Conservation (phyloP, 64 coral and sea anemone species). For the Catalaphyllia jardinei region DNA sequence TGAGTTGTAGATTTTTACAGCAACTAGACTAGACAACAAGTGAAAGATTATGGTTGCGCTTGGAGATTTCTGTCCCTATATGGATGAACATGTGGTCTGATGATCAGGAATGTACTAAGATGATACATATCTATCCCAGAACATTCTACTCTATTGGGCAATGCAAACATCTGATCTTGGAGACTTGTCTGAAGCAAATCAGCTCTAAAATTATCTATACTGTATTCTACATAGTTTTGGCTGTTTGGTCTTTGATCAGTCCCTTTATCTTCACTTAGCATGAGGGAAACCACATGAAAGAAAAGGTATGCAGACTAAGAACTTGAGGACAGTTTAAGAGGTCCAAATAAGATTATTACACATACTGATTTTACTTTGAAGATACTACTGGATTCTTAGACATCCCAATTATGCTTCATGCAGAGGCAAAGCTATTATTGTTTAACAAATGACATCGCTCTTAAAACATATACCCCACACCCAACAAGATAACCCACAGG, state of each 20-base stretch:
- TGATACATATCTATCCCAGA: too few species aligned
- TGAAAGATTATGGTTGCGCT: too few species aligned
- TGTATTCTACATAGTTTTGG: too few species aligned
- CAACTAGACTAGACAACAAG: too few species aligned
- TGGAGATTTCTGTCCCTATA: too few species aligned
- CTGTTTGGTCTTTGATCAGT: not conserved
- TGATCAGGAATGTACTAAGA: too few species aligned
- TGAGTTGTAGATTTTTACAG: too few species aligned
- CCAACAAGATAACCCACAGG: not conserved
- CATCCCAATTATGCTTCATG: not conserved
- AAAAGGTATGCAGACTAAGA: not conserved
- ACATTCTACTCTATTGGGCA: too few species aligned
- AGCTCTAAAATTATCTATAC: too few species aligned
- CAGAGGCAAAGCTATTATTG: not conserved
- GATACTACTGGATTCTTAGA: not conserved
- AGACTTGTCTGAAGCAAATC: too few species aligned
- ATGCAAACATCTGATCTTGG: too few species aligned
- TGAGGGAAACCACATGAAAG: not conserved
- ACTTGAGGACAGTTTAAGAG: not conserved
- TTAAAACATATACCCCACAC: not conserved
- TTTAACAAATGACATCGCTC: not conserved
- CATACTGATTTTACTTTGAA: not conserved
- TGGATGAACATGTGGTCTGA: too few species aligned
- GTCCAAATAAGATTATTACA: not conserved
- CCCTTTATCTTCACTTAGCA: not conserved